phyloP scores from a whole-genome alignment of 2,888 invertebrate species.

The Philopedon plagiatum region DNA sequence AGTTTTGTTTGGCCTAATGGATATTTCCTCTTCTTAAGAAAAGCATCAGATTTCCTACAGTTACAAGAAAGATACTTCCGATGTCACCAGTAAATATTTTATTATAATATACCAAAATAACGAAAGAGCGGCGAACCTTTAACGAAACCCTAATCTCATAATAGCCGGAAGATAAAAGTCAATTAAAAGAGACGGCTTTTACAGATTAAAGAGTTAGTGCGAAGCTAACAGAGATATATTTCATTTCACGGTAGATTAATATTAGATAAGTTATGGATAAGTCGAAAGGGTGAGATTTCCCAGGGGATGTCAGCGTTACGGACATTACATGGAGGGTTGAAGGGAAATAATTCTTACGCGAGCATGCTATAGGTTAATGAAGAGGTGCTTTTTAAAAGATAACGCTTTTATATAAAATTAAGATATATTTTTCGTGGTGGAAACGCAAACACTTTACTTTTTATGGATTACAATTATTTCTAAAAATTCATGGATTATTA shows the following conservation, averaged over 20 bases:
- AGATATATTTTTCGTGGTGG: neutral
- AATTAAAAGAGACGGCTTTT: slow-evolving; percentile 59
- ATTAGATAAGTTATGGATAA: slow-evolving; percentile 70
- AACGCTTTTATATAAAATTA: neutral
- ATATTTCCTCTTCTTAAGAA: too few relatives aligned
- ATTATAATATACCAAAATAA: slow-evolving; percentile 24
- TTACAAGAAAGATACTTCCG: neutral
- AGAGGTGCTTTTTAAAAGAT: slow-evolving; percentile 6
- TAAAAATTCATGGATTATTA: too few relatives aligned
- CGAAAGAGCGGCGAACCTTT: slow-evolving; percentile 16
- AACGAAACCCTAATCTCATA: slow-evolving; percentile 41
- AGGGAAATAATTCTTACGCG: slow-evolving; percentile 28
- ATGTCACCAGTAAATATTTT: slow-evolving; percentile 17
- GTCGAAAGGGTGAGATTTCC: slow-evolving; percentile 70
- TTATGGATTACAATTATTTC: too few relatives aligned
- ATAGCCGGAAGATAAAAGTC: slow-evolving; percentile 57
- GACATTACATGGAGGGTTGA: slow-evolving; percentile 34
- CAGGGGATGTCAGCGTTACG: slow-evolving; percentile 57
- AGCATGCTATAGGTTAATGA: slow-evolving; percentile 22
- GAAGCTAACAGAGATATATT: slow-evolving; percentile 62
- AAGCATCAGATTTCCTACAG: too few relatives aligned
- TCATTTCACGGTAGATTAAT: slow-evolving; percentile 71
- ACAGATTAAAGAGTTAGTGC: slow-evolving; percentile 62
- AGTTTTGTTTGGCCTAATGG: too few relatives aligned
- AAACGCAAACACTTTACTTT: too few relatives aligned